Evolutionary conservation across 2,888 invertebrate species (phyloP).

Genomic region (Pandemis corylana): DNA sequence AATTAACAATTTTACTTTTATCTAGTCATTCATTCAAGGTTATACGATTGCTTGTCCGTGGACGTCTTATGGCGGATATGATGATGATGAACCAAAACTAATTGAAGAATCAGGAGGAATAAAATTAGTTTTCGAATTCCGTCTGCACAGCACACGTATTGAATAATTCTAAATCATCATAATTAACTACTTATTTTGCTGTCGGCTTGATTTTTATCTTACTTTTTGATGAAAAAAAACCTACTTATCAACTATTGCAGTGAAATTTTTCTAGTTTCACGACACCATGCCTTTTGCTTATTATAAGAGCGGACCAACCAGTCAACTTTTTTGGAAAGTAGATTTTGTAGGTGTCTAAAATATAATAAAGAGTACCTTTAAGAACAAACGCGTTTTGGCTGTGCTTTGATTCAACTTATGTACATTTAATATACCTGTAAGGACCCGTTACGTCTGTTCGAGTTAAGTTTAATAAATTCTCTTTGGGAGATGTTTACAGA

Average conservation of each 20-base stretch:
- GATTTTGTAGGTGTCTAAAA: conserved; percentile 65
- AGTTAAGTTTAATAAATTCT: conserved; percentile 36
- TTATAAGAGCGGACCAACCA: conserved; percentile 79
- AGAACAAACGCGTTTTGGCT: conserved; percentile 75
- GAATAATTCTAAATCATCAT: not conserved
- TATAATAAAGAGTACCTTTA: conserved; percentile 59
- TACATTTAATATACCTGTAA: conserved; percentile 47
- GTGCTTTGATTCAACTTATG: conserved; percentile 72
- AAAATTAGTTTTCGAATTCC: no score
- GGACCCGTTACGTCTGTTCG: conserved; percentile 31
- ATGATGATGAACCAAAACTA: no score
- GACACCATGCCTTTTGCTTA: conserved; percentile 75
- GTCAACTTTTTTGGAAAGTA: conserved; percentile 77
- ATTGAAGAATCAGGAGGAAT: no score
- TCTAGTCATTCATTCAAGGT: not conserved
- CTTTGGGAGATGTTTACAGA: conserved; percentile 15
- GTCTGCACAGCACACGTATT: not conserved
- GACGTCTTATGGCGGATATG: no score
- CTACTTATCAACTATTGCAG: conserved; percentile 1
- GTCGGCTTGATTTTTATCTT: not conserved
- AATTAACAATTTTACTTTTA: no score
- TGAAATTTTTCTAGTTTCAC: not conserved
- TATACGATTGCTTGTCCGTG: not conserved
- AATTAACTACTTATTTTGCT: conserved; percentile 2
- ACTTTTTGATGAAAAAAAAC: not conserved